Base-by-base conservation (phyloP, 2,797 vertebrate species). In the Phylloscopus collybita region DNA sequence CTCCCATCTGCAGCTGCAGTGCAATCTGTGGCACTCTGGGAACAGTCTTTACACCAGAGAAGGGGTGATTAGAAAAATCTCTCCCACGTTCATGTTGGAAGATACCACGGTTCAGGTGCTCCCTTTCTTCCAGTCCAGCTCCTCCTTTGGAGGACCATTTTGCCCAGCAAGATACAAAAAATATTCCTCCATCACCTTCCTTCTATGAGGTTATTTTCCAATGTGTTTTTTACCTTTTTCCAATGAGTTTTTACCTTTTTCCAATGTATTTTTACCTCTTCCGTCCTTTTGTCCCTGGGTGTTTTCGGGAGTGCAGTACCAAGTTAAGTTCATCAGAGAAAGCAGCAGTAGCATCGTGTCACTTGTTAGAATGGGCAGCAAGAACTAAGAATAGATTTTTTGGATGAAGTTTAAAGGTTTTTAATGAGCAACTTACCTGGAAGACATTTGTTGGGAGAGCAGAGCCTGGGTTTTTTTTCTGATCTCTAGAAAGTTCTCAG, bases 331-430 rank as follows among this genome's bases (percentile, higher is more conserved):
- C 36, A 27, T 36, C 29, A 44, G 36, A 27, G 53, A 54, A 67
- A 88, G 29, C 65, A 64, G 61, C n/a, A 32, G 44, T 14, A 36
- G 29, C 6, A 14, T 45, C 51, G 19, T 30, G 27, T 59, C 75
- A 25, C 62, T 82, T 60, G n/a, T 87, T 86, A 44, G 65, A 65
- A 57, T 42, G 74, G 36, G 47, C 50, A 80, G 50, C 75, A 89
- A 25, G 53, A 78, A 83, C 49, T 57, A 81, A 38, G 38, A 90
- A 49, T 27, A 51, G 73, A 62, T 70, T n/a, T 44, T 49, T 26
- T 86, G 30, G 40, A 42, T 72, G 6, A 65, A 80, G 29, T 44
- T 53, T 42, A 57, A 87, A 84, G n/a, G 9, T 23, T 90, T 91
- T 88, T 72, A 86, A 69, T 45, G 29, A 79, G 27, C 10, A 44